Conservation (phyloP, 2,888 invertebrate genomes). For the Herminia tarsipennalis region DNA sequence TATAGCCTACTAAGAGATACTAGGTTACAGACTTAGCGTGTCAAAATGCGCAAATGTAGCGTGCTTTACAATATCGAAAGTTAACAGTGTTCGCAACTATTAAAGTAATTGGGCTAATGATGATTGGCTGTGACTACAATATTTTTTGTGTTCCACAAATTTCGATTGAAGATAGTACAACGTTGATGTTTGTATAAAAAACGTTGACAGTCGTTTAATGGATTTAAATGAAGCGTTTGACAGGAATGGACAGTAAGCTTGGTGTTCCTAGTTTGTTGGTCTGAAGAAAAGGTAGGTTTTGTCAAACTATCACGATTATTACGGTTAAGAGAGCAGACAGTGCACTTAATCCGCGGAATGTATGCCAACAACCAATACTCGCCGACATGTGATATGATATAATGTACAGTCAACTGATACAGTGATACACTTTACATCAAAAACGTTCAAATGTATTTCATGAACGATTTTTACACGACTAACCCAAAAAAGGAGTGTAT, state of each 20-base stretch:
- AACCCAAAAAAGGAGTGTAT: too few species aligned
- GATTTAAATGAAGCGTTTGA: constrained; percentile 47
- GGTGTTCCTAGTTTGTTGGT: constrained; percentile 47
- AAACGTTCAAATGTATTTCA: background rate
- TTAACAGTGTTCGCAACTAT: constrained; percentile 33
- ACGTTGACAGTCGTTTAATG: constrained; percentile 44
- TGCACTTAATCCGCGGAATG: constrained; percentile 59
- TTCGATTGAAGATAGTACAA: constrained; percentile 37
- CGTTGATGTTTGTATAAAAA: constrained; percentile 37
- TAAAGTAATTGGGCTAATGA: constrained; percentile 40
- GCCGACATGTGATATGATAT: constrained; percentile 55
- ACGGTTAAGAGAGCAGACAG: constrained; percentile 60
- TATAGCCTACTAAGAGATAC: constrained; percentile 13
- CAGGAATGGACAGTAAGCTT: constrained; percentile 49
- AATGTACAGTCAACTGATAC: constrained; percentile 43
- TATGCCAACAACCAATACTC: constrained; percentile 56
- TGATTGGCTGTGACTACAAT: constrained; percentile 32
- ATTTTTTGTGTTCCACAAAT: constrained; percentile 34
- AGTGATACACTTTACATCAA: constrained; percentile 26
- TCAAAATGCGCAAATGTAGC: constrained; percentile 16
- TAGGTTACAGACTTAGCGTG: constrained; percentile 11
- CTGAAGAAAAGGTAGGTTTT: constrained; percentile 48
- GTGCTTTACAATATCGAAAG: constrained; percentile 31
- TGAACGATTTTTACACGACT: too few species aligned
- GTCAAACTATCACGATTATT: constrained; percentile 56